Conservation (phyloP, 2,113 vertebrate genomes). For the Laterallus jamaicensis region DNA sequence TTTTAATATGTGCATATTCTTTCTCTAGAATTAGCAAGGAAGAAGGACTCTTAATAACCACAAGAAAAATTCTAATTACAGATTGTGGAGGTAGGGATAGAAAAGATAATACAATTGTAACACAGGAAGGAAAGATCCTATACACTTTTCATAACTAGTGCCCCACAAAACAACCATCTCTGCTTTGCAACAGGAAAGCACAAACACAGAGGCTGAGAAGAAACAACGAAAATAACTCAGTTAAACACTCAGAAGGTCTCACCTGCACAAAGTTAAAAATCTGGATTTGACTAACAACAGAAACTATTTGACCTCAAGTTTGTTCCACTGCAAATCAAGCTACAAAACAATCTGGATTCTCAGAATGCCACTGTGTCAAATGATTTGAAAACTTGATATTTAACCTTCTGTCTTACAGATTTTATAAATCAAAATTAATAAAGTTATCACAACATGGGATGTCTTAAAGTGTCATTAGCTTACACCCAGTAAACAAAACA, state of each 20-base stretch:
- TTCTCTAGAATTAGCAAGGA: background rate
- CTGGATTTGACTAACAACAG: background rate
- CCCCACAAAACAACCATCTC: background rate
- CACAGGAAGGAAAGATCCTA: background rate
- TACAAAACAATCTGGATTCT: background rate
- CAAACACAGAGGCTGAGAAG: background rate
- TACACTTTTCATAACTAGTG: accelerated
- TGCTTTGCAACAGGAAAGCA: background rate
- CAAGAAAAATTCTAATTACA: background rate
- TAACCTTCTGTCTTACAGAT: background rate
- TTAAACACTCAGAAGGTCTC: background rate
- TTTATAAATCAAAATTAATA: background rate
- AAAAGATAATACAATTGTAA: background rate
- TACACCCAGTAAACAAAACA: background rate
- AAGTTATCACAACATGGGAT: background rate
- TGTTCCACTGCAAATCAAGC: background rate
- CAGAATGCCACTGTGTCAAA: background rate
- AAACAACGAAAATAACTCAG: background rate
- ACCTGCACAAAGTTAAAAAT: background rate
- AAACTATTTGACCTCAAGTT: background rate
- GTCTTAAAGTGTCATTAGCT: background rate
- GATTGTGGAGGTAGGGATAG: background rate
- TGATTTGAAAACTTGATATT: background rate
- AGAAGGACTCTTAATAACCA: background rate
- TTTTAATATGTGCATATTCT: background rate